phyloP scores from a whole-genome alignment of 2,888 invertebrate species.

The Steinernema carpocapsae region DNA sequence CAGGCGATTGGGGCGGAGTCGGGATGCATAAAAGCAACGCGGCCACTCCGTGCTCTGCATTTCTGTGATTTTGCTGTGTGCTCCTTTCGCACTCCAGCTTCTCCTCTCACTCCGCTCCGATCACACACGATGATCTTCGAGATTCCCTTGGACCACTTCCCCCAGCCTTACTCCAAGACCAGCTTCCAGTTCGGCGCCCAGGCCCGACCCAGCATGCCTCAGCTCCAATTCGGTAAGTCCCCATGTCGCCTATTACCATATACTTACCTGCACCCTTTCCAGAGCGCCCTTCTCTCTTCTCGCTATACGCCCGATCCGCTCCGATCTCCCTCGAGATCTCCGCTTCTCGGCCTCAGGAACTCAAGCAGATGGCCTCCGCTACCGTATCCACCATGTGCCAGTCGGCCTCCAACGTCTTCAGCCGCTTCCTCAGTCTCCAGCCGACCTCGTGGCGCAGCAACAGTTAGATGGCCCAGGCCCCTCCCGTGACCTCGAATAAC shows the following conservation, averaged over 20 bases:
- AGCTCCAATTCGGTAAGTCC: constrained; percentile 18
- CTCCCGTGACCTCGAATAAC: constrained; percentile 4
- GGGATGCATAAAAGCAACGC: neutral
- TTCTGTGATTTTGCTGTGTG: neutral
- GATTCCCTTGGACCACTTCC: constrained; percentile 23
- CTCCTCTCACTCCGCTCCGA: neutral
- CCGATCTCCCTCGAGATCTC: neutral
- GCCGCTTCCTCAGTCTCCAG: neutral
- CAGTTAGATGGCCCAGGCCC: neutral
- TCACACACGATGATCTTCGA: constrained; percentile 19
- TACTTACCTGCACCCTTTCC: neutral
- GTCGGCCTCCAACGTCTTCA: neutral
- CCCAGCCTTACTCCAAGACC: constrained; percentile 21
- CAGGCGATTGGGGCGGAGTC: constrained; percentile 19
- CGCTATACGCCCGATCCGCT: neutral
- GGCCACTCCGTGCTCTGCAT: constrained; percentile 4
- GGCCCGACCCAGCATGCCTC: constrained; percentile 11
- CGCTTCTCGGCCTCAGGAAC: neutral
- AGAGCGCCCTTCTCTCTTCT: neutral
- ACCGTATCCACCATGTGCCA: neutral
- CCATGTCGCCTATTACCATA: constrained; percentile 11
- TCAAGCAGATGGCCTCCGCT: neutral
- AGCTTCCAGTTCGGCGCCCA: neutral
- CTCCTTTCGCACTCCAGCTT: constrained; percentile 13
- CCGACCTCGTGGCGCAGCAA: neutral